phyloP scores from a whole-genome alignment of 2,888 invertebrate species.

The Dicranocentrus wangi region DNA sequence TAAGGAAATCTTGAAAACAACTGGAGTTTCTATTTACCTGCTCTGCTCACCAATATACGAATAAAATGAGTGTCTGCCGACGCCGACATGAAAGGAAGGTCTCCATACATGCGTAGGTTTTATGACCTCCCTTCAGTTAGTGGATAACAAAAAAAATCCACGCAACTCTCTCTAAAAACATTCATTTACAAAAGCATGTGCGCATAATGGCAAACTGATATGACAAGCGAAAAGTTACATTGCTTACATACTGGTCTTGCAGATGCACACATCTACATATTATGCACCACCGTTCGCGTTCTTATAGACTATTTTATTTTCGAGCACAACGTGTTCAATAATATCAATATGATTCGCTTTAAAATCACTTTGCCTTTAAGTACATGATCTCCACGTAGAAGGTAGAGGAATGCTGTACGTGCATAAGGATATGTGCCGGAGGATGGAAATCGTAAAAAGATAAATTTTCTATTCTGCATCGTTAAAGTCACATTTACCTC shows the following conservation, averaged over 20 bases:
- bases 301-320: too few relatives aligned
- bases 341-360: too few relatives aligned
- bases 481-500: slow-evolving; percentile 8
- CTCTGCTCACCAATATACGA: background rate
- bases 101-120: slow-evolving; percentile 21
- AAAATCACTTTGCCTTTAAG: too few relatives aligned
- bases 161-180: too few relatives aligned
- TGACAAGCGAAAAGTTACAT: background rate
- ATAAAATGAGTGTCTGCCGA: background rate
- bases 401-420: too few relatives aligned
- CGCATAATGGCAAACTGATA: background rate
- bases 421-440: slow-evolving; percentile 5
- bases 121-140: slow-evolving; percentile 5
- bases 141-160: background rate
- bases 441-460: slow-evolving; percentile 10
- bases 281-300: too few relatives aligned
- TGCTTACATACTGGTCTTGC: too few relatives aligned
- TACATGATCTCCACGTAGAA: too few relatives aligned
- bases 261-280: too few relatives aligned
- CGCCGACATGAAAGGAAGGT: background rate
- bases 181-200: too few relatives aligned
- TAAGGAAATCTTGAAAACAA: too few relatives aligned
- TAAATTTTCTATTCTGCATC: slow-evolving; percentile 10
- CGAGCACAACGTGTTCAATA: too few relatives aligned
- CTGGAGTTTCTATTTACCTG: background rate